Conservation (phyloP, 2,888 invertebrate species). For the Lasioglossum morio region DNA sequence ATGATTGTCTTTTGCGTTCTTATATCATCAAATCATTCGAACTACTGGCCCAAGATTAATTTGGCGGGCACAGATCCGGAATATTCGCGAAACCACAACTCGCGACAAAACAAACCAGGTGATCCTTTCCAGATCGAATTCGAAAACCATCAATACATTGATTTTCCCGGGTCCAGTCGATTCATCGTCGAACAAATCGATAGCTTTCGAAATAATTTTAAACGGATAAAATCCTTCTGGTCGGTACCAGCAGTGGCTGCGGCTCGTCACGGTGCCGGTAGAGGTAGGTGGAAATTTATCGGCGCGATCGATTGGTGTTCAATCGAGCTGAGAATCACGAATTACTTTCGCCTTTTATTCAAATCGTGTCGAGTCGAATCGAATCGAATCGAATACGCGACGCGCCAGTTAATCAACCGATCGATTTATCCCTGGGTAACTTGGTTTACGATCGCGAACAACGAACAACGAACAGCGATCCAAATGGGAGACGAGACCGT, state of each 20-base stretch:
- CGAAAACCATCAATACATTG: not conserved
- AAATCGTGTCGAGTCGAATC: constrained; percentile 7
- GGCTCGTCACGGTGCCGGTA: not conserved
- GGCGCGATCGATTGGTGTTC: constrained; percentile 24
- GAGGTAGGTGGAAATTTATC: not conserved
- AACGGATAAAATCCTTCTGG: not conserved
- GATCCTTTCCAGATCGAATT: not conserved
- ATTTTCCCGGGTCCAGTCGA: not conserved
- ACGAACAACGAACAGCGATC: constrained; percentile 4
- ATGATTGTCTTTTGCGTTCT: too few relatives aligned
- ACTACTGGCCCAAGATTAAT: too few relatives aligned
- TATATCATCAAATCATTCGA: too few relatives aligned
- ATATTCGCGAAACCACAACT: too few relatives aligned
- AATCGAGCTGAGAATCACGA: constrained; percentile 26
- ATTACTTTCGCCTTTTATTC: constrained; percentile 51
- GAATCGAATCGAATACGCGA: constrained; percentile 8
- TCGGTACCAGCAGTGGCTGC: not conserved
- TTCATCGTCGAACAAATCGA: not conserved
- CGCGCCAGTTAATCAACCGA: constrained; percentile 38
- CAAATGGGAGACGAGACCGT: not conserved
- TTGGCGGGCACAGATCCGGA: too few relatives aligned
- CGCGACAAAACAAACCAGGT: too few relatives aligned
- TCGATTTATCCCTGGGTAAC: constrained; percentile 31
- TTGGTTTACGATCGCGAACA: constrained; percentile 25
- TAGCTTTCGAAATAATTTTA: not conserved